A percentile compares a stretch with the other conserved stretches of the same genome.
phyloP scores from a whole-genome alignment of 1,140 invertebrate genomes.

The Pogonognathellus flavescens region DNA sequence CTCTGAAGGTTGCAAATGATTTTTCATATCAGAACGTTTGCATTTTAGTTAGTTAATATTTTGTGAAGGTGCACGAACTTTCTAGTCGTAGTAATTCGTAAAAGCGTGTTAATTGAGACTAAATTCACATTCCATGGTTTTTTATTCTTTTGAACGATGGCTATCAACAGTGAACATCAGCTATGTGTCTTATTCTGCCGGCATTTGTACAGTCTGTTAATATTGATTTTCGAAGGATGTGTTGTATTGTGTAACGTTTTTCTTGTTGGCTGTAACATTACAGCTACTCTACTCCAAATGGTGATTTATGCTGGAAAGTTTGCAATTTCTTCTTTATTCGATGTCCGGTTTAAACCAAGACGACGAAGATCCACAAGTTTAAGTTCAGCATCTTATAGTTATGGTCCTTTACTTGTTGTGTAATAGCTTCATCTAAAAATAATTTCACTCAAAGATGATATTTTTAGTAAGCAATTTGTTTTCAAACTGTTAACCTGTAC shows the following conservation, averaged over 20 bases:
- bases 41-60: too few species aligned
- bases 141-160: not conserved
- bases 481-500: too few species aligned
- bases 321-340: constrained; percentile 4
- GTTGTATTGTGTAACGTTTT: constrained; percentile 17
- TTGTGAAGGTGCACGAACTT: too few species aligned
- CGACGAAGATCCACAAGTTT: constrained; percentile 9
- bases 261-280: not conserved
- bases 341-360: constrained; percentile 16
- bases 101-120: too few species aligned
- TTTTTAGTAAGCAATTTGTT: too few species aligned
- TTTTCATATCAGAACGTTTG: too few species aligned
- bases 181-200: not conserved
- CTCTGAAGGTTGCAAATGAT: too few species aligned
- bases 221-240: not conserved
- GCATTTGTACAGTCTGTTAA: constrained; percentile 18
- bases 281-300: constrained; percentile 6
- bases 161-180: not conserved
- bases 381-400: not conserved
- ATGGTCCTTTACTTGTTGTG: not conserved
- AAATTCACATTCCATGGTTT: not conserved
- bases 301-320: constrained; percentile 3
- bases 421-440: not conserved
- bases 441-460: too few species aligned
- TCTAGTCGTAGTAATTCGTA: too few species aligned